These are phyloP conservation scores for Tiliacea aurago DNA, from an alignment of 2,888 invertebrate species.

Conservation along the genomic window DNA sequence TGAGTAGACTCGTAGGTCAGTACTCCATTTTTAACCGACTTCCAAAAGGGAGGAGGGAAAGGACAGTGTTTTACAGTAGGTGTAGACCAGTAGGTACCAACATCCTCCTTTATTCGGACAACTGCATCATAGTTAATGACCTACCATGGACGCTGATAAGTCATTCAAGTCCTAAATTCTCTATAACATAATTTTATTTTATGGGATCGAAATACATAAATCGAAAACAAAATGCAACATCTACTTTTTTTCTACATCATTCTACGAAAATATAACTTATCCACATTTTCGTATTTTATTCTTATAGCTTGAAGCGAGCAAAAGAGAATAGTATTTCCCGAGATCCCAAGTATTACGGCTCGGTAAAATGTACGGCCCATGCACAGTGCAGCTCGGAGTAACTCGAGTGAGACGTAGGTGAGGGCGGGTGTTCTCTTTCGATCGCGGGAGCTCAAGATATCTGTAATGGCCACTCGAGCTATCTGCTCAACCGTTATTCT, in stretches of 20 bases:
- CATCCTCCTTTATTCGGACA: not conserved
- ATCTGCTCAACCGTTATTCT: slow-evolving; percentile 86
- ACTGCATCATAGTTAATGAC: not conserved
- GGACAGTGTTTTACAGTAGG: not conserved
- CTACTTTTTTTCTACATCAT: slow-evolving; percentile 38
- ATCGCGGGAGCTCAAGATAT: slow-evolving; percentile 84
- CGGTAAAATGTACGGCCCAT: slow-evolving; percentile 71
- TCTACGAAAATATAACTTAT: slow-evolving; percentile 51
- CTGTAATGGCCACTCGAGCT: slow-evolving; percentile 89
- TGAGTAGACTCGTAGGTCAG: not conserved
- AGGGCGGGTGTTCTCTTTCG: slow-evolving; percentile 78
- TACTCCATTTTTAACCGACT: not conserved
- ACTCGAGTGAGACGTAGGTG: slow-evolving; percentile 81
- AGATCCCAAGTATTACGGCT: slow-evolving; percentile 71
- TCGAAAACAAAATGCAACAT: slow-evolving; percentile 9
- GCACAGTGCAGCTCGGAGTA: slow-evolving; percentile 70
- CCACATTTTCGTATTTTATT: slow-evolving; percentile 65
- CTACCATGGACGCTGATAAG: no score
- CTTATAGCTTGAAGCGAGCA: slow-evolving; percentile 61
- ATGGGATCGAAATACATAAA: slow-evolving; percentile 11
- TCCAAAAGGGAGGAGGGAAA: no score
- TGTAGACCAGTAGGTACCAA: not conserved
- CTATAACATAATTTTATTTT: not conserved
- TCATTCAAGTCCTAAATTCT: not conserved
- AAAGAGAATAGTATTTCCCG: slow-evolving; percentile 68